Conservation (phyloP, 2,888 invertebrate species). For the Rhamnusium bicolor region DNA sequence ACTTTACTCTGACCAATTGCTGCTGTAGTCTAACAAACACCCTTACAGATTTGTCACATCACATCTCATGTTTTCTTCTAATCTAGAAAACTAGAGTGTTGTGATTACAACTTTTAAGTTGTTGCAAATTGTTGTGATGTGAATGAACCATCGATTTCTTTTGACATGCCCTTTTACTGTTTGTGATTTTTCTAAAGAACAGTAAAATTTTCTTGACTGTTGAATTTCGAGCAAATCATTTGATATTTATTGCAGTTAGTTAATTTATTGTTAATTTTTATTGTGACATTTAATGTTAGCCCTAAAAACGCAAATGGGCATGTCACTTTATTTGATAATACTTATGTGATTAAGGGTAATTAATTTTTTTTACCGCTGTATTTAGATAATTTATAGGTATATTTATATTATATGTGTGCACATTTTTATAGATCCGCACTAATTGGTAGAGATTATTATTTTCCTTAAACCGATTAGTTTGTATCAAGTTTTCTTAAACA, state of each 20-base stretch:
- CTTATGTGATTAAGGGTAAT: conserved; percentile 61
- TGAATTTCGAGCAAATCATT: conserved; percentile 11
- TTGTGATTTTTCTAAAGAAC: conserved; percentile 11
- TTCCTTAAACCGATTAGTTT: conserved; percentile 16
- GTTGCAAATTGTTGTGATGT: conserved; percentile 29
- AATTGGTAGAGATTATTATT: conserved; percentile 34
- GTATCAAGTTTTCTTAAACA: conserved; percentile 18
- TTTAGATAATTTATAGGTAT: conserved; percentile 60
- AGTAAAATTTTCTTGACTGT: background rate
- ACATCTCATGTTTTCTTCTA: conserved; percentile 32
- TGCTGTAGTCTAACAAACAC: conserved; percentile 47
- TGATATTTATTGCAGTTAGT: conserved; percentile 27
- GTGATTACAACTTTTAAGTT: conserved; percentile 25
- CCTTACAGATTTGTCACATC: conserved; percentile 46
- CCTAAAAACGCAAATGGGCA: conserved; percentile 28
- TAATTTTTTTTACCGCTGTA: conserved; percentile 61
- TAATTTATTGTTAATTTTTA: conserved; percentile 26
- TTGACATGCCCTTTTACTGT: conserved; percentile 38
- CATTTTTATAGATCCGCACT: conserved; percentile 42
- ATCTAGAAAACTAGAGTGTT: conserved; percentile 15
- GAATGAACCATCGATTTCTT: conserved; percentile 35
- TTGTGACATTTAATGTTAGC: conserved; percentile 1
- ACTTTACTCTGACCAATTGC: conserved; percentile 86
- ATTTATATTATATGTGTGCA: conserved; percentile 56
- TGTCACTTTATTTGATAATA: conserved; percentile 48